phyloP scores from a whole-genome alignment of 2,113 vertebrate species.

The Taurulus bubalis region DNA sequence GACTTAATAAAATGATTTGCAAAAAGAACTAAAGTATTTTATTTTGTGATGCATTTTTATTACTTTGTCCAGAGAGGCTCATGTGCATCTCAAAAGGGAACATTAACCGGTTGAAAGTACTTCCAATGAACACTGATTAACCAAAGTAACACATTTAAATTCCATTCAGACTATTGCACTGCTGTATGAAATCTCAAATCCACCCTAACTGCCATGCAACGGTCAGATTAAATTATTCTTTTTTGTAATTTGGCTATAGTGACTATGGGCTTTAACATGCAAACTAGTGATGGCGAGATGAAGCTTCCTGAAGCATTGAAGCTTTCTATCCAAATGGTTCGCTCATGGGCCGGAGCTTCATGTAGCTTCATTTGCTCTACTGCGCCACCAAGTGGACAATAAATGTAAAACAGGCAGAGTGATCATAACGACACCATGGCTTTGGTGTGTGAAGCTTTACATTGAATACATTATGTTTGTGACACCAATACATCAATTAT shows the following conservation, averaged over 20 bases:
- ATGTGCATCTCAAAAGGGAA: not conserved
- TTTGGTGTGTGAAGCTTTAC: too few species aligned
- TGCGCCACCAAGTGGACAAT: too few species aligned
- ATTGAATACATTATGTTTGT: too few species aligned
- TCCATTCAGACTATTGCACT: not conserved
- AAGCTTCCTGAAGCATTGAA: too few species aligned
- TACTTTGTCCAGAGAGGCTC: not conserved
- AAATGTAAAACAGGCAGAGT: too few species aligned
- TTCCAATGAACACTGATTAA: not conserved
- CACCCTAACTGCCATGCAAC: not conserved
- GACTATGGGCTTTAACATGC: not conserved
- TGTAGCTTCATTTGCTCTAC: too few species aligned
- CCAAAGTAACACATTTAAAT: not conserved
- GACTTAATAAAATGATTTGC: slow-evolving; percentile 85
- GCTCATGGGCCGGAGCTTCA: too few species aligned
- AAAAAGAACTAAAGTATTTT: slow-evolving; percentile 40
- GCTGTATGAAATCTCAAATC: not conserved
- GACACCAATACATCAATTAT: too few species aligned
- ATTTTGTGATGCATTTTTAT: not conserved
- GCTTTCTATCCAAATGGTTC: too few species aligned
- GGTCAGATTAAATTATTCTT: not conserved
- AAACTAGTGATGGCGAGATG: too few species aligned
- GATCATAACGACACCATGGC: too few species aligned
- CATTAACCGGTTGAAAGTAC: too few species aligned
- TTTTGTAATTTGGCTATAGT: not conserved